phyloP scores from a whole-genome alignment of 2,888 invertebrate genomes.

The Drosophila meridiana region DNA sequence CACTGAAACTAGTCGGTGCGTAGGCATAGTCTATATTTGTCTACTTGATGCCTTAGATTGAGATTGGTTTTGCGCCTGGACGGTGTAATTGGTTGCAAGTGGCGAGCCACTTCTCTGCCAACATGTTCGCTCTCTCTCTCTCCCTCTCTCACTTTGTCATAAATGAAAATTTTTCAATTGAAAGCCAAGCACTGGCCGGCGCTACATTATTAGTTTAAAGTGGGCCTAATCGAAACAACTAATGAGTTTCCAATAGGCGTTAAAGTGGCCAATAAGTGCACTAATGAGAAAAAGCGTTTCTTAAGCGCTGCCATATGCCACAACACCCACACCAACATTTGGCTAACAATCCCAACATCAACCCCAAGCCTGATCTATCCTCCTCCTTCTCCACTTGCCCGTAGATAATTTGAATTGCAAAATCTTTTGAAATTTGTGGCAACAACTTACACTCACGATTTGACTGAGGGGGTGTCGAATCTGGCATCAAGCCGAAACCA shows the following conservation, averaged over 20 bases:
- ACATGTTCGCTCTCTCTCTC: constrained; percentile 9
- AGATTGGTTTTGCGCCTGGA: constrained; percentile 67
- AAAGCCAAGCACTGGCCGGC: constrained; percentile 24
- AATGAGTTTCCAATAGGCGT: constrained; percentile 75
- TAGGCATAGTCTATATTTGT: constrained; percentile 70
- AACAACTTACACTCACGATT: constrained; percentile 28
- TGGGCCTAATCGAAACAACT: constrained; percentile 52
- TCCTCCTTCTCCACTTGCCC: neutral
- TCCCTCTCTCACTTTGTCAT: constrained; percentile 39
- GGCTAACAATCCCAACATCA: neutral
- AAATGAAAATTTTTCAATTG: constrained; percentile 75
- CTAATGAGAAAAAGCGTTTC: constrained; percentile 48
- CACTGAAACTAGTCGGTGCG: constrained; percentile 30
- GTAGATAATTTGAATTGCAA: constrained; percentile 70
- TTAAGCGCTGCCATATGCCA: constrained; percentile 22
- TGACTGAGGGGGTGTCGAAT: constrained; percentile 8
- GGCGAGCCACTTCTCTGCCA: constrained; percentile 49
- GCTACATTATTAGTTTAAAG: constrained; percentile 74
- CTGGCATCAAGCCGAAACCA: constrained; percentile 34
- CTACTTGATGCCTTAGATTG: constrained; percentile 75
- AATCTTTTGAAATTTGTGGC: constrained; percentile 34
- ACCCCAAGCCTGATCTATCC: neutral
- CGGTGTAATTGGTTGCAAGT: constrained; percentile 63
- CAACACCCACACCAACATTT: constrained; percentile 11
- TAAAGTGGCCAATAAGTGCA: constrained; percentile 56